Evolutionary conservation across 2,113 vertebrate genomes (phyloP).

Genomic region (Dasyurus viverrinus): DNA sequence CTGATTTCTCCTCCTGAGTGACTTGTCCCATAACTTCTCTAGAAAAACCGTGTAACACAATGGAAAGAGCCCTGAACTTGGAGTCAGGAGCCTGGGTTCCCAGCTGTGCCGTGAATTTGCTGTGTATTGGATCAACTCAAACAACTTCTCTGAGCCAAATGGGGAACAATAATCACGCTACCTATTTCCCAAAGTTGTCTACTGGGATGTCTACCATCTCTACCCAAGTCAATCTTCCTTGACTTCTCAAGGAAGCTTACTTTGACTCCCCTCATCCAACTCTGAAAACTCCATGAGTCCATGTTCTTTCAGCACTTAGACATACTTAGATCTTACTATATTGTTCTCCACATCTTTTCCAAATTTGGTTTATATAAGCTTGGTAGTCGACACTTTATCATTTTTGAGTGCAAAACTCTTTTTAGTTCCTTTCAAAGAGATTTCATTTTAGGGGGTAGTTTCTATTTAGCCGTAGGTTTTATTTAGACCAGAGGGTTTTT

Average conservation of each 20-base stretch:
- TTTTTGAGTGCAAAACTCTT: not conserved
- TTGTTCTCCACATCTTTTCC: not conserved
- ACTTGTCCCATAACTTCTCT: not conserved
- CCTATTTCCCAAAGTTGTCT: not conserved
- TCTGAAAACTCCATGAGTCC: not conserved
- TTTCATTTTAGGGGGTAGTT: not conserved
- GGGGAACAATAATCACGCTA: not conserved
- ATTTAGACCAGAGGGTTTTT: not conserved
- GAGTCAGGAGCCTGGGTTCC: not conserved
- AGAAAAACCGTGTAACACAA: not conserved
- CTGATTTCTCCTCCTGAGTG: accelerated
- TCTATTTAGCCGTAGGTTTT: not conserved
- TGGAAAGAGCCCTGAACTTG: not conserved
- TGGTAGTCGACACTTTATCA: not conserved
- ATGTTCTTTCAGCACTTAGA: not conserved
- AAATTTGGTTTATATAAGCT: not conserved
- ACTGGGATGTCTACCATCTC: not conserved
- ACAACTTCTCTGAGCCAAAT: not conserved
- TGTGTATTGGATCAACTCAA: not conserved
- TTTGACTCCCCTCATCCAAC: not conserved
- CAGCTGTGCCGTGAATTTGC: not conserved
- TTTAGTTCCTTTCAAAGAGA: not conserved
- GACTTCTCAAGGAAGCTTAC: not conserved
- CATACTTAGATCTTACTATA: not conserved
- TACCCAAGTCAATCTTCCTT: not conserved